Percentiles rank a stretch among this genome's conserved stretches.
These are phyloP conservation scores for Mellivora capensis DNA, from an alignment of 2,113 vertebrate species.

Conservation along the genomic window DNA sequence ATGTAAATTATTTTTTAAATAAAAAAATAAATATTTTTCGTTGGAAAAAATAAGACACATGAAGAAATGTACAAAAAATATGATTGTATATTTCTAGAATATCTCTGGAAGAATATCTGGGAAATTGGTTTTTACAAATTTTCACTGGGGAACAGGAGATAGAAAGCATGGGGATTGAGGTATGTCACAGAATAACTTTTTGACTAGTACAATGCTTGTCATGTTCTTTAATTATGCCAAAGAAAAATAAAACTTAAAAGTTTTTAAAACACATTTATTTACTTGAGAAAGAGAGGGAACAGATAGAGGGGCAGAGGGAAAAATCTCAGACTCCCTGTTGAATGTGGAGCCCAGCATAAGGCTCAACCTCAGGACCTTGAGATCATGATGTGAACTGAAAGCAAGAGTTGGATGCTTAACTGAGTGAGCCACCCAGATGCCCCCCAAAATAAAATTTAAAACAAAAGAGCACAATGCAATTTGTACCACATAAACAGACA, in stretches of 20 bases:
- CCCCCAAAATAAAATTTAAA: neutral
- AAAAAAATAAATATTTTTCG: no score
- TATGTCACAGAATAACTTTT: neutral
- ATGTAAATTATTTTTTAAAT: neutral
- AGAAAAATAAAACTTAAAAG: neutral
- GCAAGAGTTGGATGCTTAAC: neutral
- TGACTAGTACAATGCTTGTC: neutral
- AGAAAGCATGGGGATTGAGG: neutral
- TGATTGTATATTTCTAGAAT: neutral
- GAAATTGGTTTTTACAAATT: neutral
- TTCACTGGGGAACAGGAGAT: neutral
- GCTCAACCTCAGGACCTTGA: neutral
- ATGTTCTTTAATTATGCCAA: neutral
- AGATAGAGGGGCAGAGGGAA: neutral
- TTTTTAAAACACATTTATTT: neutral
- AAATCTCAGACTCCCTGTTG: neutral
- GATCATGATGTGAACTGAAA: neutral
- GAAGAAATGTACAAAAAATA: neutral
- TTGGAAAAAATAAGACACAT: neutral
- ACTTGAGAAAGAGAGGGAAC: neutral
- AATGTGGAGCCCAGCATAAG: neutral
- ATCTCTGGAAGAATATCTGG: conserved; percentile 6
- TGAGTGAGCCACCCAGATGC: neutral
- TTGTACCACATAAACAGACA: neutral
- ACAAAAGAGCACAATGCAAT: neutral